These are phyloP conservation scores for Eurystomus glaucurus DNA, from an alignment of 2,797 vertebrate species.

Conservation along the genomic window DNA sequence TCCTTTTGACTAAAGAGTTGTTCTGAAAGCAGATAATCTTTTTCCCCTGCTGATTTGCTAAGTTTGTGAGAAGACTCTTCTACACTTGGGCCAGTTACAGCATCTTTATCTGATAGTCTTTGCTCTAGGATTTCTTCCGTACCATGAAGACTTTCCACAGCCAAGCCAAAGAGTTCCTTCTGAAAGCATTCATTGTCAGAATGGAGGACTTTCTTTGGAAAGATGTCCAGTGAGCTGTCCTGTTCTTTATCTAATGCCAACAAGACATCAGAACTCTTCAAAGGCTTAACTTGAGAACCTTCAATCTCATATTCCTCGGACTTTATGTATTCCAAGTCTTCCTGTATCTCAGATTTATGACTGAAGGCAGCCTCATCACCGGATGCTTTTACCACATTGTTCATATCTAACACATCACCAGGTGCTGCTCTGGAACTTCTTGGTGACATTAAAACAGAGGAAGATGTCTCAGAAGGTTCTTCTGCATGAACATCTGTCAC, in stretches of 20 bases:
- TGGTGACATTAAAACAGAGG: slow-evolving; percentile 79
- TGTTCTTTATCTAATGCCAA: slow-evolving; percentile 79
- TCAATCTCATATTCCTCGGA: slow-evolving; percentile 70
- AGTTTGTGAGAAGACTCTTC: slow-evolving; percentile 28
- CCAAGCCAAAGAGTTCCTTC: background rate
- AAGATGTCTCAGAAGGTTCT: slow-evolving; percentile 64
- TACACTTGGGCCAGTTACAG: background rate
- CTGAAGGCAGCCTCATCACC: slow-evolving; percentile 66
- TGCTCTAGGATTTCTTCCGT: slow-evolving; percentile 57
- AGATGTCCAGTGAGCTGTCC: slow-evolving; percentile 54
- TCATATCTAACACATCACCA: slow-evolving; percentile 73
- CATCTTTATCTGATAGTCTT: slow-evolving; percentile 24
- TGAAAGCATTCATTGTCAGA: slow-evolving; percentile 12
- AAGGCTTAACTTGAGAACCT: slow-evolving; percentile 39
- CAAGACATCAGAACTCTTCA: slow-evolving; percentile 80
- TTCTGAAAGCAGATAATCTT: slow-evolving; percentile 61
- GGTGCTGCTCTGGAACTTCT: slow-evolving; percentile 77
- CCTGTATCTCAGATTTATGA: slow-evolving; percentile 84
- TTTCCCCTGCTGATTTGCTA: slow-evolving; percentile 59
- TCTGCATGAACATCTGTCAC: slow-evolving; percentile 57
- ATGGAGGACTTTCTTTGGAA: slow-evolving; percentile 35
- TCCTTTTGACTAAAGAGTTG: slow-evolving; percentile 61
- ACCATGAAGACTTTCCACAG: slow-evolving; percentile 34
- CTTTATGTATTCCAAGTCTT: slow-evolving; percentile 82
- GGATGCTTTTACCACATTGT: slow-evolving; percentile 52